Evolutionary conservation across 2,888 invertebrate species (phyloP).

Genomic region (Masnerella sp.): DNA sequence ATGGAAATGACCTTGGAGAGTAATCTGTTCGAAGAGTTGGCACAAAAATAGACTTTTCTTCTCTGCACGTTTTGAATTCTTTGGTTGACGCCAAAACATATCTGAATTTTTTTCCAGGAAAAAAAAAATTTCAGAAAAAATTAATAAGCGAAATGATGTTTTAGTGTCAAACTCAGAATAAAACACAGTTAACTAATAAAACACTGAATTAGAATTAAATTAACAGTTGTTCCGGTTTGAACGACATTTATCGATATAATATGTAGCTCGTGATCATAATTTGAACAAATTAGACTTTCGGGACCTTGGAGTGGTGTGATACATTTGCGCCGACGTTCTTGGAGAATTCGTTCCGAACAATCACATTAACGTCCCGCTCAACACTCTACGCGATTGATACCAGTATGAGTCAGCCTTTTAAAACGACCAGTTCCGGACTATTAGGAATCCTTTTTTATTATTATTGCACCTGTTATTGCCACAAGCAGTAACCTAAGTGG

Average conservation of each 20-base stretch:
- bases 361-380: slow-evolving; percentile 31
- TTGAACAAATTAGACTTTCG: slow-evolving; percentile 1
- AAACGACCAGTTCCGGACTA: slow-evolving; percentile 1
- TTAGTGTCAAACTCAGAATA: background rate
- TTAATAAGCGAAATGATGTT: background rate
- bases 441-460: slow-evolving; percentile 13
- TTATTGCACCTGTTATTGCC: slow-evolving; percentile 16
- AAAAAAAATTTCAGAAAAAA: background rate
- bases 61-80: slow-evolving; percentile 3
- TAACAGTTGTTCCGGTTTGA: too few relatives aligned
- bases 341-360: slow-evolving; percentile 25
- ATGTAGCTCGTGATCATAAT: background rate
- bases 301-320: background rate
- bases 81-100: too few relatives aligned
- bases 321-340: slow-evolving; percentile 7
- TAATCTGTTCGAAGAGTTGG: slow-evolving; percentile 19
- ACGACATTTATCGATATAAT: too few relatives aligned
- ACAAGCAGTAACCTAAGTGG: background rate
- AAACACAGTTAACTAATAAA: background rate
- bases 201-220: background rate
- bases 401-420: slow-evolving; percentile 35
- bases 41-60: slow-evolving; percentile 15
- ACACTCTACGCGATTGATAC: slow-evolving; percentile 28
- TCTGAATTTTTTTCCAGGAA: background rate
- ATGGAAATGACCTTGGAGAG: slow-evolving; percentile 39